Conservation (phyloP, 2,797 vertebrate genomes). For the Sebastes trivittatus region DNA sequence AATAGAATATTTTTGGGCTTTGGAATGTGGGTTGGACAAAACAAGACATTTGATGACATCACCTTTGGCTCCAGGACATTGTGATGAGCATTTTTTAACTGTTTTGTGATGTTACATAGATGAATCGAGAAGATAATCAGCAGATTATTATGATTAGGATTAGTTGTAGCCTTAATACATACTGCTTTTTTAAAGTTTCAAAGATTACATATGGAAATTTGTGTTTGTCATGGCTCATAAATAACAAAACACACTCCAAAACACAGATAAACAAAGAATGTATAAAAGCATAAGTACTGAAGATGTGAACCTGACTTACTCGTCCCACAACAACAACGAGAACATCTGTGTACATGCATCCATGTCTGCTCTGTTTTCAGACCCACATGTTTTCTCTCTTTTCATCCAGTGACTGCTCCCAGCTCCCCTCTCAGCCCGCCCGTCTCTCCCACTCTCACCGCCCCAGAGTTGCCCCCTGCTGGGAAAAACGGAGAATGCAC, state of each 20-base stretch:
- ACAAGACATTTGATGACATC: neutral
- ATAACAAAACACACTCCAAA: neutral
- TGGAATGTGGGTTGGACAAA: neutral
- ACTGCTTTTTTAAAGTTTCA: neutral
- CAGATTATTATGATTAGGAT: neutral
- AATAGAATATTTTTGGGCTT: neutral
- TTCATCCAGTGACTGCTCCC: conserved; percentile 91
- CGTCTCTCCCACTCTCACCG: conserved; percentile 85
- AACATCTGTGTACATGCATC: neutral
- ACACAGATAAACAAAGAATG: neutral
- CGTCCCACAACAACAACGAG: neutral
- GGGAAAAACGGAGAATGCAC: conserved; percentile 94
- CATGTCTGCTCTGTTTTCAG: neutral
- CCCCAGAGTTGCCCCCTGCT: conserved; percentile 82
- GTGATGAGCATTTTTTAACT: neutral
- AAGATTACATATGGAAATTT: neutral
- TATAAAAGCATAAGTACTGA: neutral
- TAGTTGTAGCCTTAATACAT: neutral
- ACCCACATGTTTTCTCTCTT: conserved; percentile 2
- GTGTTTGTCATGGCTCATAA: neutral
- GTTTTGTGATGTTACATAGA: neutral
- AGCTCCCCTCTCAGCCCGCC: conserved; percentile 95
- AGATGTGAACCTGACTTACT: neutral
- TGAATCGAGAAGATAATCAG: neutral
- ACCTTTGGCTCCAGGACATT: neutral